Evolutionary conservation across 2,797 vertebrate genomes (phyloP), one percentile per base, ranked within the genome.

Genomic region (Myotis myotis): DNA sequence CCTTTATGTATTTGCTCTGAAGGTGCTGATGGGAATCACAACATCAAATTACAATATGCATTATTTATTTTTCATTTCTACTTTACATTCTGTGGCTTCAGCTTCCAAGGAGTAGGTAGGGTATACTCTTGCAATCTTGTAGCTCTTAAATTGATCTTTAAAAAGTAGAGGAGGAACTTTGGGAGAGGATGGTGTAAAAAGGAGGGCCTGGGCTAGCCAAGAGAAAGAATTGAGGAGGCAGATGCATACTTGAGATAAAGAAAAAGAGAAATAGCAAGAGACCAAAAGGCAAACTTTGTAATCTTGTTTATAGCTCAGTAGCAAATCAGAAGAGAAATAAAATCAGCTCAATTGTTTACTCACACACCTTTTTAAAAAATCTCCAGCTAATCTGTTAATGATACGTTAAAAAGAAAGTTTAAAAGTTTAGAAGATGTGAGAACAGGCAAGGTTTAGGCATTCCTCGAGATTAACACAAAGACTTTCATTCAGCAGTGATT

Each of bases 31-130:
- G 93, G 95, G 75, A 96, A 96, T 96, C 96, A 92, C 25, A 94
- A 84, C 71, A 93, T 81, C 60, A 89, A 92, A 97, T 96, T 94
- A 88, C 71, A 87, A 71, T 47, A 89, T 96, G 85, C 70, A 95
- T 96, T 96, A 96, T 96, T 96, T 95, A 96, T 94, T 95, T 95
- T 96, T 49, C 49, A 95, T 96, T 97, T 96, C 85, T 47, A 64
- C 30, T 96, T 96, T 91, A 84, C 83, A 92, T 91, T 75, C 75
- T 64, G 17, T 74, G 88, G 23, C n/a, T 89, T 92, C 66, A 91
- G 96, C 76, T 80, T 89, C 82, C n/a, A 51, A 88, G 86, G 66
- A 87, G 33, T 53, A 81, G n/a, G 25, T 47, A 84, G 44, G 30
- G 53, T 62, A 38, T 15, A 71, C 91, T 49, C 85, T 93, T 94